A percentile compares a stretch with the other conserved stretches of the same genome.
Evolutionary conservation across 2,888 invertebrate genomes (phyloP).

Genomic region (Polyommatus iphigenia): DNA sequence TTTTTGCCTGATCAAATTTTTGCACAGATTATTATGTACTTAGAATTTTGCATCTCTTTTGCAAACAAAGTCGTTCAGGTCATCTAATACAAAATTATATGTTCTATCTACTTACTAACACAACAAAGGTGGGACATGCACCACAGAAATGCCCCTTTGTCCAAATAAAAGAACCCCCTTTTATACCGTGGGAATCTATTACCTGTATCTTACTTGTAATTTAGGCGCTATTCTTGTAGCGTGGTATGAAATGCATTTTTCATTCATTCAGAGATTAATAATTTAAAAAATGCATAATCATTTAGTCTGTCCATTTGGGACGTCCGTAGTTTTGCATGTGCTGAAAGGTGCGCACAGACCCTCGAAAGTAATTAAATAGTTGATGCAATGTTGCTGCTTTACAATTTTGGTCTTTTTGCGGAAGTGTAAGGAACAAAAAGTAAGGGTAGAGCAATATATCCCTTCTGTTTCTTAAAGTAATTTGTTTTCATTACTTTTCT

Average conservation of each 20-base stretch:
- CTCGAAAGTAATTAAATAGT: not conserved
- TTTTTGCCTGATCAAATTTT: too few species aligned
- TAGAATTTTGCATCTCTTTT: not conserved
- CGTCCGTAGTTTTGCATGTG: not conserved
- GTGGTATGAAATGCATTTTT: constrained; percentile 23
- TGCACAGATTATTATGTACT: too few species aligned
- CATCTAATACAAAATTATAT: constrained; percentile 11
- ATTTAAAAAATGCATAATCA: constrained; percentile 47
- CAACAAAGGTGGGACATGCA: constrained; percentile 31
- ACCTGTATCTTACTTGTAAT: constrained; percentile 53
- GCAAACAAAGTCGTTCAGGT: not conserved
- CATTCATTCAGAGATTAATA: constrained; percentile 53
- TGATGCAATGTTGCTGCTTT: not conserved
- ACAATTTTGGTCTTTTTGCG: not conserved
- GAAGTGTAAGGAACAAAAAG: not conserved
- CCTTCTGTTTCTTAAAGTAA: not conserved
- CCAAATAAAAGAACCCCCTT: constrained; percentile 59
- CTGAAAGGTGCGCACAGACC: not conserved
- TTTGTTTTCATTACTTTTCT: not conserved
- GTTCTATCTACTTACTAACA: constrained; percentile 32
- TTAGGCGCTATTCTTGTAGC: constrained; percentile 34
- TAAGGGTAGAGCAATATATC: not conserved
- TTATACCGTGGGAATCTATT: constrained; percentile 69
- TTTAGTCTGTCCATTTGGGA: constrained; percentile 4
- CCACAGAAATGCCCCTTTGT: constrained; percentile 53